Base-by-base conservation (phyloP, 1,140 invertebrate genomes). In the Musca domestica region DNA sequence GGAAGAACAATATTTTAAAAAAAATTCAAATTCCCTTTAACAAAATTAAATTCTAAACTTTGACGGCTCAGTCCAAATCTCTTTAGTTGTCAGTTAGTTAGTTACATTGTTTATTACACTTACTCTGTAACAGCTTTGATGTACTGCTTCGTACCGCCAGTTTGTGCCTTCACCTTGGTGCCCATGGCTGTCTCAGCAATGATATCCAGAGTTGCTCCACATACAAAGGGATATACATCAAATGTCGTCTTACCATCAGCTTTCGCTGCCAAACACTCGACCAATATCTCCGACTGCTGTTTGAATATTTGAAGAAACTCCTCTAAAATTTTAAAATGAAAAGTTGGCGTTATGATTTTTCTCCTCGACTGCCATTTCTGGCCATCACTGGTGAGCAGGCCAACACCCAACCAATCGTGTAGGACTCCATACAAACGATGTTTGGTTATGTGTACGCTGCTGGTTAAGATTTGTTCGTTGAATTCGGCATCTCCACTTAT, bases 291-390 rank as follows among this genome's bases (percentile, higher is more conserved):
- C 23, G 85, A 82, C 72, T 92, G 88, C 67, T 88, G 85, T 70
- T 88, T 87, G 76, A 93, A 90, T 2, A 91, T 83, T 9, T 86
- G 83, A 2, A 92, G 68, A 75, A 94, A 95, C 73, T 91, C 87
- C 69, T 93, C 87, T 3, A 95, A 82, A 58, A 95, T 94, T 67
- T 88, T 88, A 76, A 94, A 94, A 78, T 95, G 93, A 77, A 95
- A 95, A 0, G 91, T 88, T 22, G 92, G 91, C 2, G 93, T 95
- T 9, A 95, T 74, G 48, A 94, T 83, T 82, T 92, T 93, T 47
- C 93, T 79, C 58, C 91, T 78, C 0, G 74, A 78, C n/a, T 87
- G 85, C 93, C 93, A 95, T 84, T 92, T 92, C 6, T 82, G 76
- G 17, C 91, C 76, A 66, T 69, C 70, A 51, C 73, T 76, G 10